Evolutionary conservation across 2,113 vertebrate genomes (phyloP), one percentile per base, ranked within the genome.

Genomic region (Butorides virescens): DNA sequence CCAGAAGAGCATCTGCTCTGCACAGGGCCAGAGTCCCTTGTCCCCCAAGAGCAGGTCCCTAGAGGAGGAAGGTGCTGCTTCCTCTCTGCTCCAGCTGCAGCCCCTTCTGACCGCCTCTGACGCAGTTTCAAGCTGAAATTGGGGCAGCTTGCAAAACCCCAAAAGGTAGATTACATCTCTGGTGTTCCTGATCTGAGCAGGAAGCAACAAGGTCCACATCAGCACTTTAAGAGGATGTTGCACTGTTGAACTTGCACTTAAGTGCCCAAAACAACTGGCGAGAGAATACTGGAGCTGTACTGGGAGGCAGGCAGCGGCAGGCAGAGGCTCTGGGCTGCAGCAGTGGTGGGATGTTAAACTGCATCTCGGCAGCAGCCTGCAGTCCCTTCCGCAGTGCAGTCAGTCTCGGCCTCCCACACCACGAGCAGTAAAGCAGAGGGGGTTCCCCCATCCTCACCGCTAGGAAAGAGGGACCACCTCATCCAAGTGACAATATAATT

Each of bases 401-500:
- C 37, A 13, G 53, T 6, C 65, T 23, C 10, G 4, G 89, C 55
- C 62, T 56, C 80, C 79, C 5, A 7, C 11, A 1, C 0, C 9
- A 0, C 0, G 0, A 55, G 15, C 29, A 5, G 2, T 19, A 26
- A 72, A n/a, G 47, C 25, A 11, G 15, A 78, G 21, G 36, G 73
- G 62, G 30, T 13, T 63, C 62, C n/a, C 30, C 88, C 13, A 6
- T 20, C 27, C 44, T 42, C 47, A n/a, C 7, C 22, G 2, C 32
- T 36, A 70, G 76, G 90, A 87, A 94, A 91, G 61, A 92, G 83
- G 61, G 53, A 77, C 88, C 78, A 93, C 59, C 71, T 68, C 78
- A 71, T 79, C 86, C 86, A 58, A 94, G 94, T 90, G 93, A 97
- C 93, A 97, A 96, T 95, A 96, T 94, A 97, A 86, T 81, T 87